Evolutionary conservation across 2,113 vertebrate species (phyloP), one percentile per base, ranked within the genome.

Genomic region (Syngnathoides biaculeatus): DNA sequence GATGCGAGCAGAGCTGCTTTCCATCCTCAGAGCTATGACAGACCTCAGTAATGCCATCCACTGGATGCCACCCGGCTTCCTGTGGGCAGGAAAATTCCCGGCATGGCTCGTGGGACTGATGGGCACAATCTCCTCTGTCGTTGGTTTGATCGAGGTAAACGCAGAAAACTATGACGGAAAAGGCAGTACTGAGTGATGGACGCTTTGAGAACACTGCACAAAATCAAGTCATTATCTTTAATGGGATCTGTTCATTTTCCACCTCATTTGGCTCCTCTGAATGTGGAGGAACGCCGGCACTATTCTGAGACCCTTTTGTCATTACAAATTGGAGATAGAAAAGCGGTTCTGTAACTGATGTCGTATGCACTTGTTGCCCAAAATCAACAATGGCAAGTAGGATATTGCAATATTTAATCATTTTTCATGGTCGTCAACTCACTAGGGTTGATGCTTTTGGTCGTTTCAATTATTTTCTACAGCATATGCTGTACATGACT

Each of bases 41-140:
- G 97, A 98, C 80, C 89, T 99, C 61, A 86, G 80, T 77, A 98
- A 98, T 0, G 95, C 96, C 0, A 67, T 98, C 77, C 95, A 99
- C 64, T 99, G 97, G 97, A 91, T 99, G 92, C 95, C 96, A 0
- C 88, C 89, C 0, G 97, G 97, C 0, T 86, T 98, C 55, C 89
- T 98, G 1, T 99, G 97, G 97, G 94, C 94, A 0, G 95, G 96
- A 27, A 58, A 13, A 4, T 95, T 95, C 78, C 95, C 96, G 4
- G 83, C 79, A 0, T 98, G 96, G 96, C 74, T 98, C 40, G 95
- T 98, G 30, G 97, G 97, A 24, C 92, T 99, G 43, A 82, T 98
- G 91, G 97, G 97, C 1, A 98, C 94, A 0, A 0, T 89, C 6
- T 98, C 96, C 0, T 98, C 97, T 10, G 66, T 98, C 64, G 93